phyloP scores from a whole-genome alignment of 1,140 invertebrate genomes.

The Patella vulgata region DNA sequence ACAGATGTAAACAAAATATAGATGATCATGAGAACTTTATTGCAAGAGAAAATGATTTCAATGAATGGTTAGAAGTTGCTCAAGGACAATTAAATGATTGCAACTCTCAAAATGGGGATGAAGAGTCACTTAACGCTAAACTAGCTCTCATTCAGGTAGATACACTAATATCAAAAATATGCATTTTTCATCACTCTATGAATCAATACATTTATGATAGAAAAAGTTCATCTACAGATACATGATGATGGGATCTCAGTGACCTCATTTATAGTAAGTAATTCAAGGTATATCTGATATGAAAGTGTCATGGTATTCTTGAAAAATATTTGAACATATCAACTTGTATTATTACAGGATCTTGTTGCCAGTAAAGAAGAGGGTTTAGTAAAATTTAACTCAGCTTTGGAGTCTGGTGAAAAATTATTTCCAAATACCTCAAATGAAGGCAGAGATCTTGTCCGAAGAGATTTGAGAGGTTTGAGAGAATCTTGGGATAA shows the following conservation, averaged over 20 bases:
- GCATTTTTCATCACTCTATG: too few relatives aligned
- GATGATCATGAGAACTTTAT: constrained; percentile 56
- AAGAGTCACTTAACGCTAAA: constrained; percentile 81
- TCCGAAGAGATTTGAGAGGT: constrained; percentile 82
- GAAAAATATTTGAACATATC: neutral
- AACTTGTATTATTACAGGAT: constrained; percentile 30
- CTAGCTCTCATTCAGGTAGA: constrained; percentile 60
- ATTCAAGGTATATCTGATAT: too few relatives aligned
- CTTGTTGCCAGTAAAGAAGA: constrained; percentile 69
- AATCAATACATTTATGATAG: too few relatives aligned
- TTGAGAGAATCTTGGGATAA: constrained; percentile 85
- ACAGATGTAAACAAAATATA: constrained; percentile 56
- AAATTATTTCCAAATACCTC: constrained; percentile 86
- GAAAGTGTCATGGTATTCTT: too few relatives aligned
- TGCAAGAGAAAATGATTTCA: constrained; percentile 56
- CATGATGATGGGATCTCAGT: too few relatives aligned
- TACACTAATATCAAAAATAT: too few relatives aligned
- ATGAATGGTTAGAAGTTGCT: constrained; percentile 74
- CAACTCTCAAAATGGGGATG: constrained; percentile 47
- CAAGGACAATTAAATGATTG: constrained; percentile 74
- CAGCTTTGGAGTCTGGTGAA: constrained; percentile 86
- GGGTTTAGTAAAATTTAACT: constrained; percentile 81
- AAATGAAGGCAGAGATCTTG: constrained; percentile 83
- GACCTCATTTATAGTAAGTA: too few relatives aligned
- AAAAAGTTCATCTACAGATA: too few relatives aligned